Base-by-base conservation (phyloP, 2,888 invertebrate species). In the Cheilosia vernalis region DNA sequence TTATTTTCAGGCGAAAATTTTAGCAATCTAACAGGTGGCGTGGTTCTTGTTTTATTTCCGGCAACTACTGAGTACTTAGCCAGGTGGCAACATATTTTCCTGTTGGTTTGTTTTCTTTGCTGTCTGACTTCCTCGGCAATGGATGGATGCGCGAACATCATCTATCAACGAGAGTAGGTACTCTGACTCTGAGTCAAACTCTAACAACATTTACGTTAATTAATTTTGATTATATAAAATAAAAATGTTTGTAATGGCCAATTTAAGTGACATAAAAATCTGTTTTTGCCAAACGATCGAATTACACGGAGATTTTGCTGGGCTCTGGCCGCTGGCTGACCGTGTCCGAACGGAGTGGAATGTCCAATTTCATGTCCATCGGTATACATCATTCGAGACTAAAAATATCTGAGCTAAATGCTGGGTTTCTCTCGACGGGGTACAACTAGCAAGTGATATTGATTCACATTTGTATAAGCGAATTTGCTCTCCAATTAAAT, bases 231-330 rank as follows among this genome's bases (percentile, higher is more conserved):
- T 84, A 84, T 70, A 84, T 76, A 80, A 84, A 82, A 70, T 69
- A 64, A 76, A 83, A 74, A 80, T 70, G 69, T 83, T 83, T 83
- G 83, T 83, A 83, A 84, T 80, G 80, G 79, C 79, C 79, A 80
- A 74, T 84, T 84, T 79, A 80, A 84, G 69, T 84, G 84, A 80
- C 84, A 76, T 80, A 64, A 84, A 84, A 84, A 76, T 80, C 74
- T 80, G 80, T 84, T 84, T 74, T 80, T 84, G 66, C 69, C 84
- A 80, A 84, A 70, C 84, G 84, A 84, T 84, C 74, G 74, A 80
- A 84, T 84, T 80, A 76, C 84, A 60, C 63, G 15, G 63, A 30
- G 55, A 49, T 76, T 49, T n/a, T 19, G 44, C 27, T 44, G 33
- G 42, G 10, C 21, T 40, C 51, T 58, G 49, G 40, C 69, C 37